These are phyloP conservation scores for Sesia apiformis DNA, from an alignment of 2,888 invertebrate genomes.

Conservation along the genomic window DNA sequence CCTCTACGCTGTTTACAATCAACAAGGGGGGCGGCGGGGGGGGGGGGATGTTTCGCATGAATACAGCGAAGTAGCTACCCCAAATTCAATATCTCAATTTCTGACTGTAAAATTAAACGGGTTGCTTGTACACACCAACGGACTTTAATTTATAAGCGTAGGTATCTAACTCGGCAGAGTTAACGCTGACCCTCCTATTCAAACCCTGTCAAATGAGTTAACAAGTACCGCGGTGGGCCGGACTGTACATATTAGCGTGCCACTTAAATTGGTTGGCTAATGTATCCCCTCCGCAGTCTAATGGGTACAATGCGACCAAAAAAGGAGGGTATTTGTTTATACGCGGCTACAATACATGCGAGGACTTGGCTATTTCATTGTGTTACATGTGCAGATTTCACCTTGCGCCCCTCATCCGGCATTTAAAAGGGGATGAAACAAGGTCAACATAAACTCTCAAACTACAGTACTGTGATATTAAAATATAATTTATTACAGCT, in stretches of 20 bases:
- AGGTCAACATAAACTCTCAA: conserved; percentile 34
- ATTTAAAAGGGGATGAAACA: conserved; percentile 27
- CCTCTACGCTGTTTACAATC: conserved; percentile 25
- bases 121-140: conserved; percentile 20
- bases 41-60: conserved; percentile 28
- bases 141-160: conserved; percentile 33
- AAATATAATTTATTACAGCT: conserved; percentile 32
- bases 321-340: conserved; percentile 32
- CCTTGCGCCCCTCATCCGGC: conserved; percentile 36
- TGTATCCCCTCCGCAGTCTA: conserved; percentile 29
- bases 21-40: no score
- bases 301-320: conserved; percentile 26
- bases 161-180: conserved; percentile 37
- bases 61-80: conserved; percentile 37
- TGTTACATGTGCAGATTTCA: conserved; percentile 28
- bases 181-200: conserved; percentile 30
- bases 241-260: conserved; percentile 14
- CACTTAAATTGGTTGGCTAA: conserved; percentile 32
- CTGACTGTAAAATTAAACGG: conserved; percentile 51
- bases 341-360: conserved; percentile 18
- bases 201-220: conserved; percentile 28
- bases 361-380: conserved; percentile 21
- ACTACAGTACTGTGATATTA: conserved; percentile 18
- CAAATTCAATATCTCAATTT: conserved; percentile 42
- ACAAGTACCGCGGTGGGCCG: conserved; percentile 12